Evolutionary conservation across 1,140 invertebrate species (phyloP), one percentile per base, ranked within the genome.

Genomic region (Adoxophyes honmai): DNA sequence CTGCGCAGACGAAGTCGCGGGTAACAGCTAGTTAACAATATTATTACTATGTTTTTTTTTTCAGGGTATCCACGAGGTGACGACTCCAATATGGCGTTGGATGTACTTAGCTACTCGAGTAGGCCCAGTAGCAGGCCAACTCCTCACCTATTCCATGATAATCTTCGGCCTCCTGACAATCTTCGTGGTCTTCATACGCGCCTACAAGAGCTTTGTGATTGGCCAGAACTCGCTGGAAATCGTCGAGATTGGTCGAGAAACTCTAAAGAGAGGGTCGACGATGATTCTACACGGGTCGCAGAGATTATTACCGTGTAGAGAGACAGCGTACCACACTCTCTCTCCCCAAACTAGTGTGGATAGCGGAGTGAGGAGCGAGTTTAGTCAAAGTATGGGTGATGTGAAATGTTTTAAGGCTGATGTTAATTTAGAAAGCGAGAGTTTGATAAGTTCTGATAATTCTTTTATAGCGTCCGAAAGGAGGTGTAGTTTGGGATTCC

Each of bases 61-160:
- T 9, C 78, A 95, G 92, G 96, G 96, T 38, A 92, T 96, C n/a
- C 93, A 94, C 11, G 94, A 96, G 54, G 67, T 97, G 0, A 92
- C 95, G 1, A 94, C 94, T 0, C 78, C 93, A 13, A 95, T 96
- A 21, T 91, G 92, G 65, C 89, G 93, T 15, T 95, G 93, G 93
- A 90, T 96, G 1, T 96, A 94, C 73, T 66, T 96, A 8, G 93
- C 93, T 14, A 96, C 95, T 4, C 94, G 94, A 0, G 92, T 96
- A 62, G 92, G 92, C 1, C 94, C 94, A 5, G 78, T 93, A 9
- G 91, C 92, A 7, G 92, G 91, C 21, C 94, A 94, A 0, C 71
- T 93, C 8, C 80, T 94, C 42, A 92, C 92, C 0, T 96, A 95
- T 70, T 91, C 94, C 28, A 90, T 93, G 68, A 94, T 95, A 69